Percentiles rank a stretch among this genome's conserved stretches.
Evolutionary conservation across 2,888 invertebrate species (phyloP).

Genomic region (Troides helena): DNA sequence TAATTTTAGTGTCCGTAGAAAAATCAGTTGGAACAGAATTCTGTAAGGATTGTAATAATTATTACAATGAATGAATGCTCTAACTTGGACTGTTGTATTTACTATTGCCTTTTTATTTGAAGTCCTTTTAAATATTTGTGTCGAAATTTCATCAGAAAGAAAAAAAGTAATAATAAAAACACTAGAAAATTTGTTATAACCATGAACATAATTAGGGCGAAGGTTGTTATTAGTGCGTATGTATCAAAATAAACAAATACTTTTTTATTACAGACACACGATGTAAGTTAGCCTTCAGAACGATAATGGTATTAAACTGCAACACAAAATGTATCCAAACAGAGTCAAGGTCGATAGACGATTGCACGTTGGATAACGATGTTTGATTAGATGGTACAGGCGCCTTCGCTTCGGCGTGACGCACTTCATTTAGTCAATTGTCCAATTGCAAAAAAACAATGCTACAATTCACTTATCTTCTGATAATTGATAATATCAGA

Average conservation of each 20-base stretch:
- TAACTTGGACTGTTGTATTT: too few species aligned
- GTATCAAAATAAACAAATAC: background rate
- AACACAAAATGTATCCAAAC: slow-evolving; percentile 46
- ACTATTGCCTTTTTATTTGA: too few species aligned
- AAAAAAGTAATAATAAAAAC: too few species aligned
- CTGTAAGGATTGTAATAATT: too few species aligned
- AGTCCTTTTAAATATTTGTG: too few species aligned
- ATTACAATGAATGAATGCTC: too few species aligned
- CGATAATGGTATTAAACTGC: slow-evolving; percentile 33
- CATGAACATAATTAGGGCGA: too few species aligned
- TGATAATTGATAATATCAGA: background rate
- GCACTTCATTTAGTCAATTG: slow-evolving; percentile 16
- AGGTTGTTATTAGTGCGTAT: background rate
- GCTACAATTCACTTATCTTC: background rate
- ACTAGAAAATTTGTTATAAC: too few species aligned
- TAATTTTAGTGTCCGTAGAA: background rate
- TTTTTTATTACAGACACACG: background rate
- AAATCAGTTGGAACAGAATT: too few species aligned
- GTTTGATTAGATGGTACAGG: slow-evolving; percentile 34
- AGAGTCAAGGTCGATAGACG: slow-evolving; percentile 46
- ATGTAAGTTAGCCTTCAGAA: slow-evolving; percentile 47
- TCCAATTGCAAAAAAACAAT: slow-evolving; percentile 15
- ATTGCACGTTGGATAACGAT: slow-evolving; percentile 29
- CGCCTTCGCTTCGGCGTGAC: slow-evolving; percentile 37
- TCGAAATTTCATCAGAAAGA: too few species aligned